Evolutionary conservation across 2,888 invertebrate species (phyloP), one percentile per base, ranked within the genome.

Genomic region (Drosophila subquinaria): DNA sequence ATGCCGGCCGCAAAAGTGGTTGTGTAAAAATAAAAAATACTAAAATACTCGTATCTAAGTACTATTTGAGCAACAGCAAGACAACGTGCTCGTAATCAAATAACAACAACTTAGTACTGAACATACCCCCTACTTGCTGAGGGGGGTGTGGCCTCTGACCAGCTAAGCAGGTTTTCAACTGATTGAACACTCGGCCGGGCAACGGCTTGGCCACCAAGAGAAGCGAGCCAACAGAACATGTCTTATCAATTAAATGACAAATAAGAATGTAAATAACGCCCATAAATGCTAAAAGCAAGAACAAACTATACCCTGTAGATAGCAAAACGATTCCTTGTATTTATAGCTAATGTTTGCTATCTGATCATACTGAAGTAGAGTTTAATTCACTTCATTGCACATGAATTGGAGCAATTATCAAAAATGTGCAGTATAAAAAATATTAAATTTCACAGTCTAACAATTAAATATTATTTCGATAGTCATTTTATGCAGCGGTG

Each of bases 1-100:
- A 75, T 67, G 69, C 82, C 82, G 82, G 88, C 73, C 89, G 76
- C 83, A 69, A 70, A 64, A 66, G 42, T 66, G 11, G 50, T 78
- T 81, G 73, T 86, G 73, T 86, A 86, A 88, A 88, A 23, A 35
- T 5, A 64, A 50, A 57, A 52, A 47, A 59, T 50, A 23, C 17
- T 42, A 10, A 42, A 50, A 63, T 57, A 36, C 20, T 51, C 51
- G 15, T 27, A 33, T 27, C 59, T 33, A 27, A 48, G 36, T 13
- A 60, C n/a, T 35, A 67, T 73, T 51, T 50, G 20, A 59, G 20
- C 50, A 69, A 51, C 33, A 35, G 5, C 27, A 27, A 62, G 50
- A 59, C 65, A 79, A 87, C 79, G 74, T 78, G 73, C 59, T 63
- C 17, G 40, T 23, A 55, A 55, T 56, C 55, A 57, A 45, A 59